These are phyloP conservation scores for Trematomus bernacchii DNA, from an alignment of 2,797 vertebrate species.

Conservation along the genomic window DNA sequence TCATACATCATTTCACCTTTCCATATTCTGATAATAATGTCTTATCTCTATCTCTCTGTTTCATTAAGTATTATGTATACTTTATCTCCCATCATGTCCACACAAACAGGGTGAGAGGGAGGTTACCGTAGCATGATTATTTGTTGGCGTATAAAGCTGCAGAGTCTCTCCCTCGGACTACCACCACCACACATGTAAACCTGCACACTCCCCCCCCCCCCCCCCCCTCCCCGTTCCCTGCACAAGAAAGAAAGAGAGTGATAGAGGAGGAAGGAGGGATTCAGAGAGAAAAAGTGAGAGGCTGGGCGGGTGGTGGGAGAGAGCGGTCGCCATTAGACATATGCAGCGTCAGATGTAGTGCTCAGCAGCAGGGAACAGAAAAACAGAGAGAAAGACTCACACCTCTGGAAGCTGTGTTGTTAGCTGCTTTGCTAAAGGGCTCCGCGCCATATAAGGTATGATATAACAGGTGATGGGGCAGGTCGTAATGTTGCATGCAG, in stretches of 20 bases:
- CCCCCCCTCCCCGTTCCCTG: conserved; percentile 64
- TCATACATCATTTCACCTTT: not conserved
- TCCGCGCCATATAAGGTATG: conserved; percentile 61
- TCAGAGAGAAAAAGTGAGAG: conserved; percentile 64
- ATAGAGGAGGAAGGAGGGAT: conserved; percentile 72
- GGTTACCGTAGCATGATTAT: conserved; percentile 2
- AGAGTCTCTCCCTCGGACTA: conserved; percentile 24
- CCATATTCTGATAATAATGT: conserved; percentile 7
- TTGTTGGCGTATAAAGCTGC: conserved; percentile 36
- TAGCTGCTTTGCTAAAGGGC: conserved; percentile 45
- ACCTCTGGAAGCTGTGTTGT: conserved; percentile 56
- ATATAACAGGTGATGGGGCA: conserved; percentile 62
- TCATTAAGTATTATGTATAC: not conserved
- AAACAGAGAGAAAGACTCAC: conserved; percentile 40
- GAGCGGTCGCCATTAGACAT: conserved; percentile 73
- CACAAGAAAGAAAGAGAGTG: conserved; percentile 69
- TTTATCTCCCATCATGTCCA: not conserved
- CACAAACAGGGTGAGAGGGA: conserved; percentile 5
- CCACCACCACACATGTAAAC: conserved; percentile 59
- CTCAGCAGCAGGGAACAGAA: conserved; percentile 55
- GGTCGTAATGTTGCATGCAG: conserved; percentile 36
- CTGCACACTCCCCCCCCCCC: conserved; percentile 63
- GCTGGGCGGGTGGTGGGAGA: conserved; percentile 59
- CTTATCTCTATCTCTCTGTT: not conserved
- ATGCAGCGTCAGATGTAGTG: conserved; percentile 73